phyloP scores from a whole-genome alignment of 2,113 vertebrate genomes.

The Syngnathus floridae region DNA sequence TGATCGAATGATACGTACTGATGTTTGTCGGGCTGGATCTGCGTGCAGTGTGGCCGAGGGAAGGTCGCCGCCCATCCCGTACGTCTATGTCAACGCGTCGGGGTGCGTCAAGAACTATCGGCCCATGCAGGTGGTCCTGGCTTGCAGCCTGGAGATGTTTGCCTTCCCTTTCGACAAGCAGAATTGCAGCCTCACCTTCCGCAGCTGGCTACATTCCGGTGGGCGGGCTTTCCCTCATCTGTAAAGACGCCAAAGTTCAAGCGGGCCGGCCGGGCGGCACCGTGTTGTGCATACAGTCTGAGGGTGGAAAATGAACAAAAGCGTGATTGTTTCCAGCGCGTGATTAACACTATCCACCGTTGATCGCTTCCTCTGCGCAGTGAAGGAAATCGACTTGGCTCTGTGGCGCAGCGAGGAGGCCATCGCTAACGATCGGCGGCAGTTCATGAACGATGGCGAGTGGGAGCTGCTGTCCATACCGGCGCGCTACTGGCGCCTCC shows the following conservation, averaged over 20 bases:
- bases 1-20: too few relatives aligned
- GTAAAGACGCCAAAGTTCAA: neutral
- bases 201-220: constrained; percentile 79
- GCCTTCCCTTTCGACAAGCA: constrained; percentile 78
- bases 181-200: constrained; percentile 78
- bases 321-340: neutral
- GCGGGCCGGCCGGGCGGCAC: too few relatives aligned
- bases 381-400: constrained; percentile 77
- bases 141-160: constrained; percentile 76
- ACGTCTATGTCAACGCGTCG: constrained; percentile 80
- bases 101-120: constrained; percentile 76
- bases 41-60: constrained; percentile 72
- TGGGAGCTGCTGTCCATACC: constrained; percentile 82
- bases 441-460: constrained; percentile 78
- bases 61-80: constrained; percentile 71
- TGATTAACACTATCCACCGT: constrained; percentile 1
- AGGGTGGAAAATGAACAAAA: too few relatives aligned
- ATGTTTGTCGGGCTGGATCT: too few relatives aligned
- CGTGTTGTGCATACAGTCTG: too few relatives aligned
- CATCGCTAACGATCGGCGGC: constrained; percentile 66
- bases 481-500: constrained; percentile 65
- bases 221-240: neutral
- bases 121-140: constrained; percentile 77
- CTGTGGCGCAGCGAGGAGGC: constrained; percentile 74
- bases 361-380: constrained; percentile 45